Evolutionary conservation across 2,113 vertebrate genomes (phyloP), one percentile per base, ranked within the genome.

Genomic region (Pholis gunnellus): DNA sequence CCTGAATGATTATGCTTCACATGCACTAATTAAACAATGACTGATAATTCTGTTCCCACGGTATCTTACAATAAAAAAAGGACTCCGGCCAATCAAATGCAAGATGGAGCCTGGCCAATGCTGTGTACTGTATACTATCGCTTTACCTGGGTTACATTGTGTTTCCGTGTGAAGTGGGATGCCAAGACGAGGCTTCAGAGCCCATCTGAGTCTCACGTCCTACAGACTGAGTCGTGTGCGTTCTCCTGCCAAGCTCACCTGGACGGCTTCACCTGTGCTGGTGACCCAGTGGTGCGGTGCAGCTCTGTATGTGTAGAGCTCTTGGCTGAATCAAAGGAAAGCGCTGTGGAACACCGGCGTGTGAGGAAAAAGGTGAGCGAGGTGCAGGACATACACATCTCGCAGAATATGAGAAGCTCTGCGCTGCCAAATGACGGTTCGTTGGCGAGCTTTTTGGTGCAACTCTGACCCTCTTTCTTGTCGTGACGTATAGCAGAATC

Each of bases 191-290:
- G 72, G 83, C 90, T 87, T 88, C 89, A 84, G 90, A 92, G 75
- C 89, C 84, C 81, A 85, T 87, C 88, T 84, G 86, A 93, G 86
- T 75, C 85, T 88, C 88, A 72, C 73, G 66, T 90, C 83, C 82
- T 86, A 78, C 86, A 91, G 80, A 91, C 81, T 34, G 34, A 69
- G 79, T 73, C 84, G 68, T 9, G 86, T 93, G 87, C 88, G 76
- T 90, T 90, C 90, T 82, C 61, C 84, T 94, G 94, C 93, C 94
- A 95, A 94, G 87, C 90, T 93, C 86, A 95, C 93, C 94, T 85
- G 92, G 80, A 67, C 92, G 93, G 95, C 90, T 95, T 94, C 91
- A 93, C 88, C 90, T 90, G 85, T 31, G 78, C 94, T 90, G 80
- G 71, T 91, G 94, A 94, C 95, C 93, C 83, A 91, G 90, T 95